Evolutionary conservation across 2,113 vertebrate genomes (phyloP).

Genomic region (Argyrosomus japonicus): DNA sequence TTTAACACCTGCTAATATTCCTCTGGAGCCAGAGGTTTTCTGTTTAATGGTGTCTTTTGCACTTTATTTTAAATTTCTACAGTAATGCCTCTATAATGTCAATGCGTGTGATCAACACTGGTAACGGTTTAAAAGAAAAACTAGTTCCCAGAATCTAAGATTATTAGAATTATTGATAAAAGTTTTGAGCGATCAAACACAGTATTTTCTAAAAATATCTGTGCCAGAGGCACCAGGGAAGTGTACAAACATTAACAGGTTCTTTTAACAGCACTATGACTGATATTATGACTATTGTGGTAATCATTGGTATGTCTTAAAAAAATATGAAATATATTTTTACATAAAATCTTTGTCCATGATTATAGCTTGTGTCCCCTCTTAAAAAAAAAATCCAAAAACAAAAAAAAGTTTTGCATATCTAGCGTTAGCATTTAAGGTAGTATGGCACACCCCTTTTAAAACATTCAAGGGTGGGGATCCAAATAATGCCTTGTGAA

Average conservation of each 20-base stretch:
- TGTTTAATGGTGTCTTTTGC: slow-evolving; percentile 14
- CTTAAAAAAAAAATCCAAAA: slow-evolving; percentile 91
- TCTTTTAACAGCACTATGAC: slow-evolving; percentile 76
- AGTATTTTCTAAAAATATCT: slow-evolving; percentile 84
- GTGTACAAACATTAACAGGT: slow-evolving; percentile 91
- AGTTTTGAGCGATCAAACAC: slow-evolving; percentile 82
- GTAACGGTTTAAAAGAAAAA: slow-evolving; percentile 79
- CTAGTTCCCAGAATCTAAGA: slow-evolving; percentile 68
- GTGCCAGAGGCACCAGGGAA: slow-evolving; percentile 88
- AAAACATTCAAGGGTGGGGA: slow-evolving; percentile 91
- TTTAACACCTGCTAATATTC: slow-evolving; percentile 30
- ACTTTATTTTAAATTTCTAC: not conserved
- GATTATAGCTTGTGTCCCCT: slow-evolving; percentile 92
- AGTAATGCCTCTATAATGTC: slow-evolving; percentile 24
- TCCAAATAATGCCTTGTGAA: slow-evolving; percentile 91
- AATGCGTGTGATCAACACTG: slow-evolving; percentile 27
- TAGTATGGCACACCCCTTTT: slow-evolving; percentile 98
- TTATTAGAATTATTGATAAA: slow-evolving; percentile 58
- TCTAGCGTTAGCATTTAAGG: slow-evolving; percentile 99
- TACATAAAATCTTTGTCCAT: slow-evolving; percentile 86
- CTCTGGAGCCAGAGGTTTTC: not conserved
- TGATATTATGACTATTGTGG: slow-evolving; percentile 42
- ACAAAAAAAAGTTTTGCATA: slow-evolving; percentile 97
- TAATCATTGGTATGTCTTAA: slow-evolving; percentile 87
- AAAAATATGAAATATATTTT: slow-evolving; percentile 84